phyloP scores from a whole-genome alignment of 2,113 vertebrate genomes.

The Ahaetulla prasina region DNA sequence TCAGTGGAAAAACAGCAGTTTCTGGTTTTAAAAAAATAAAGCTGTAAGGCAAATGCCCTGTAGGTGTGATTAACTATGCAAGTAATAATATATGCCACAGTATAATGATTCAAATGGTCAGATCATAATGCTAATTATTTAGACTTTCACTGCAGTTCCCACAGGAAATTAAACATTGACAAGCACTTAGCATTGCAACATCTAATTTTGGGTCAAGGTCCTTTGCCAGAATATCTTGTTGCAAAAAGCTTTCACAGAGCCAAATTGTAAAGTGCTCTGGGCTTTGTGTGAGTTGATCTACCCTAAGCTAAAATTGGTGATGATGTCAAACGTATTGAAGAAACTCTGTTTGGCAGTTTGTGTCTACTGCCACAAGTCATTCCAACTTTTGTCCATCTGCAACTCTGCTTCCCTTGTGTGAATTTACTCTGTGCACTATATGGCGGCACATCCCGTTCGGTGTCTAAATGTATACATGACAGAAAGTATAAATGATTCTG shows the following conservation, averaged over 20 bases:
- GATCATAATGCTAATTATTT: slow-evolving; percentile 49
- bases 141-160: slow-evolving; percentile 20
- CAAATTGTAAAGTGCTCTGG: background rate
- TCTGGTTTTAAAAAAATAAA: background rate
- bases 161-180: slow-evolving; percentile 40
- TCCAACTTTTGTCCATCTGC: background rate
- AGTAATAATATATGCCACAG: slow-evolving; percentile 43
- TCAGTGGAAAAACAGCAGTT: background rate
- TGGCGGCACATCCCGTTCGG: background rate
- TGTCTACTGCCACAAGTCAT: background rate
- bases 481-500: background rate
- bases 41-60: background rate
- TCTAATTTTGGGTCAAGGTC: slow-evolving; percentile 39
- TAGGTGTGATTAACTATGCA: slow-evolving; percentile 33
- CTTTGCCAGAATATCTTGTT: slow-evolving; percentile 27
- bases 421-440: background rate
- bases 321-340: background rate
- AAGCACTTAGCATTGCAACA: slow-evolving; percentile 42
- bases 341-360: background rate
- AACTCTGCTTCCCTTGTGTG: background rate
- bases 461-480: background rate
- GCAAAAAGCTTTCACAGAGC: slow-evolving; percentile 13
- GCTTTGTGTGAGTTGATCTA: background rate
- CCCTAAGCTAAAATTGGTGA: background rate
- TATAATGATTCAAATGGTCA: slow-evolving; percentile 55